Evolutionary conservation across 2,797 vertebrate genomes (phyloP), one percentile per base, ranked within the genome.

Genomic region (Parauchenoglanis punctatus): DNA sequence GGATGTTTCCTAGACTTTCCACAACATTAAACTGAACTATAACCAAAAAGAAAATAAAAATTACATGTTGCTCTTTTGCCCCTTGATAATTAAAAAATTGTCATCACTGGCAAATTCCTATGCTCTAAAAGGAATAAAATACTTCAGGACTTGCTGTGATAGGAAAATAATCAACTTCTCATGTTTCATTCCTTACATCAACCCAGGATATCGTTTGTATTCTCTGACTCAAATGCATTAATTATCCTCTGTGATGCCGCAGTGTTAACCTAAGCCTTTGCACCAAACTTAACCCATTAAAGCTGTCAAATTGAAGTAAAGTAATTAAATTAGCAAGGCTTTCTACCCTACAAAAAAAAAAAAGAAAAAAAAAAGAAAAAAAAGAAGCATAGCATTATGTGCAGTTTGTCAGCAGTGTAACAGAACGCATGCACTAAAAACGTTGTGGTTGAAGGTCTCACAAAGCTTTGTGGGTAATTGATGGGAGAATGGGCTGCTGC

Each of bases 301-400:
- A 65, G 84, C 91, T 92, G 91, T 92, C 90, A 90, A 89, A 89
- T 68, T 82, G 85, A 85, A 85, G 88, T 87, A 85, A 90, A 87
- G 85, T 90, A 90, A 92, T 92, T 92, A 90, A 92, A 91, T 92
- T 92, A 91, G 85, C 88, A 90, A 88, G 88, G 73, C 82, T 90
- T 91, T 88, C 87, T 83, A 81, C 84, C 85, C 78, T 85, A 58
- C 81, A 78, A 86, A 88, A 81, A 85, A 83, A 84, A 81, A 82
- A 87, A 89, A 31, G 1, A 31, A 31, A 31, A 31, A 87, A 89
- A 31, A 31, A 31, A 31, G 1, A 87, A 89, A 31, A 31, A 31
- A 31, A 31, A 31, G 31, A 31, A 31, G 31, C 31, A 49, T 85
- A 90, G 86, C 76, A 84, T 91, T 88, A 91, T 90, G 89, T 92